These are phyloP conservation scores for Pachyuromys duprasi DNA, from an alignment of 2,797 vertebrate genomes.

Conservation along the genomic window DNA sequence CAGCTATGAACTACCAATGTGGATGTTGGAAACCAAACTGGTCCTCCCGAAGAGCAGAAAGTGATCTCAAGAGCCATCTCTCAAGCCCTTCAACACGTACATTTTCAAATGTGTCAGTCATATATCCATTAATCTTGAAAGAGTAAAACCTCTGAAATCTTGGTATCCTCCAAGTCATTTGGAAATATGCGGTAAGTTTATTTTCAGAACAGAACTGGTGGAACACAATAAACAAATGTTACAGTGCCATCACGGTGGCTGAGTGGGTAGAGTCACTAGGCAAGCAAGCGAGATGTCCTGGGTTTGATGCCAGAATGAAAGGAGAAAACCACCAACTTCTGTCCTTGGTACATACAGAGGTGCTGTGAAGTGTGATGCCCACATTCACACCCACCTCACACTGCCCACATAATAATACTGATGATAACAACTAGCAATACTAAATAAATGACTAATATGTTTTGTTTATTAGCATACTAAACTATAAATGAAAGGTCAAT, in stretches of 20 bases:
- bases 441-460: neutral
- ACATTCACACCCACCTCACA: neutral
- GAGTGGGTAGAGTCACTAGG: neutral
- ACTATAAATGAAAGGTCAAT: too few species aligned
- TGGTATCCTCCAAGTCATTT: neutral
- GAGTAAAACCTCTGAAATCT: neutral
- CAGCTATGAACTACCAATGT: neutral
- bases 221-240: neutral
- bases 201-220: neutral
- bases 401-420: neutral
- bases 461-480: neutral
- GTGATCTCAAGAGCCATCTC: neutral
- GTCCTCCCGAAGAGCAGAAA: neutral
- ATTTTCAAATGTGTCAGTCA: neutral
- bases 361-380: neutral
- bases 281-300: too few species aligned
- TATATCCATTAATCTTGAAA: neutral
- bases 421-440: neutral
- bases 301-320: neutral
- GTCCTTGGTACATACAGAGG: neutral
- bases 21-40: neutral
- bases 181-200: neutral
- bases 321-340: neutral
- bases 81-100: neutral
- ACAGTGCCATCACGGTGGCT: too few species aligned